Evolutionary conservation across 2,888 invertebrate species (phyloP).

Genomic region (Nomada hirtipes): DNA sequence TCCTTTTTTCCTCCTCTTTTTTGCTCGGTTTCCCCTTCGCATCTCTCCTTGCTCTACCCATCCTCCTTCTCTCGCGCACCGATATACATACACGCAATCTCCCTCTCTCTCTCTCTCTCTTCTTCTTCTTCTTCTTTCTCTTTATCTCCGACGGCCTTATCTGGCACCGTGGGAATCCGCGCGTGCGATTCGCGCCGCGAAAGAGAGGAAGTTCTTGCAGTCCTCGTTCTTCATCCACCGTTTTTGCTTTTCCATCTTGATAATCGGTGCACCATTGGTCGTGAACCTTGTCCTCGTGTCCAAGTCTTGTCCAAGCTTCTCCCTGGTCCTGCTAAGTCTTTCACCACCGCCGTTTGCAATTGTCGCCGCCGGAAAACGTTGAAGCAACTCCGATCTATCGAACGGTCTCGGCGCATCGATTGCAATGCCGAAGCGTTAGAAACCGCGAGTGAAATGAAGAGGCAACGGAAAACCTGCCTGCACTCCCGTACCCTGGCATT

Average conservation of each 20-base stretch:
- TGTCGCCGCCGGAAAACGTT: no score
- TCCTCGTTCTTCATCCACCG: constrained; percentile 57
- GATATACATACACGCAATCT: constrained; percentile 11
- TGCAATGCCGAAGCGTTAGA: no score
- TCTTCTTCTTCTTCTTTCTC: constrained; percentile 37
- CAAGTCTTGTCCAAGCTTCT: not conserved
- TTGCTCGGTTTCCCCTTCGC: constrained; percentile 27
- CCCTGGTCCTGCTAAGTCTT: not conserved
- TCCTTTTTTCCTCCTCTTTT: constrained; percentile 25
- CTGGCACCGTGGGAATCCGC: constrained; percentile 75
- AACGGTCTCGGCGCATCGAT: no score
- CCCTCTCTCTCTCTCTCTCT: constrained; percentile 33
- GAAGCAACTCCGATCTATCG: no score
- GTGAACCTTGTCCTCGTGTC: not conserved
- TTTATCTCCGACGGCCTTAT: constrained; percentile 69
- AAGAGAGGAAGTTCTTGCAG: constrained; percentile 64
- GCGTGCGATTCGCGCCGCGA: constrained; percentile 76
- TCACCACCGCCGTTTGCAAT: no score
- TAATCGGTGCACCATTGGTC: constrained; percentile 35
- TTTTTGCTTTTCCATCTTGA: constrained; percentile 53
- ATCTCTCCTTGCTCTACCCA: constrained; percentile 41
- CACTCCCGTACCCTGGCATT: no score
- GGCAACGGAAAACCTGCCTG: no score
- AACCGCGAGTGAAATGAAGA: no score
- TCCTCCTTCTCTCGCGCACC: constrained; percentile 43